phyloP scores from a whole-genome alignment of 2,113 vertebrate species.

The Crotalus helleri region DNA sequence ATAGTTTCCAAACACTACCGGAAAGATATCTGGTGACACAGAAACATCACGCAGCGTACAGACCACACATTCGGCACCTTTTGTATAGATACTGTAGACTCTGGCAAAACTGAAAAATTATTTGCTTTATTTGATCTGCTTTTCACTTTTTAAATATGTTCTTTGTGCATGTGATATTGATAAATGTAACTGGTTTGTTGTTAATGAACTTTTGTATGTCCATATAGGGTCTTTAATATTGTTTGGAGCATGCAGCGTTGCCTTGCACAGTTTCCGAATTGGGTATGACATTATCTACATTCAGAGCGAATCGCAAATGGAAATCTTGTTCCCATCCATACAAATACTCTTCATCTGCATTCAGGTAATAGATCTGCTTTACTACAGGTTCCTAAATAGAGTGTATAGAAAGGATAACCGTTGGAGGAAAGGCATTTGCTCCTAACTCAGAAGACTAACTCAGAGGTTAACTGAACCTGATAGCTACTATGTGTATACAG shows the following conservation, averaged over 20 bases:
- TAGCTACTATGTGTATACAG: neutral
- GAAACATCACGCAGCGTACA: neutral
- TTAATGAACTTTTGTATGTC: neutral
- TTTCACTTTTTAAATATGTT: neutral
- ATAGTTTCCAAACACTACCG: neutral
- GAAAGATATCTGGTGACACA: neutral
- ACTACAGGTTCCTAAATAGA: neutral
- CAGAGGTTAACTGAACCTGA: neutral
- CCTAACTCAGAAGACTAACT: neutral
- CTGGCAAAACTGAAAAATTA: neutral
- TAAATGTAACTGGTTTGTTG: neutral
- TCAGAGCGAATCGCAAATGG: constrained; percentile 67
- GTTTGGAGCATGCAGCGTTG: constrained; percentile 76
- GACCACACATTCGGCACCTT: neutral
- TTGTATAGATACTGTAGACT: neutral
- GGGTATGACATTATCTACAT: constrained; percentile 69
- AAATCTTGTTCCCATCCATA: constrained; percentile 71
- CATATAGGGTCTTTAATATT: constrained; percentile 82
- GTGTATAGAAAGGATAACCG: neutral
- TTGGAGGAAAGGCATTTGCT: neutral
- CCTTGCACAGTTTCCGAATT: constrained; percentile 75
- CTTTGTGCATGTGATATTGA: neutral
- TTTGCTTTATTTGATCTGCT: neutral
- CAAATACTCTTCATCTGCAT: constrained; percentile 75
- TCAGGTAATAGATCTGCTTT: constrained; percentile 71